Evolutionary conservation across 2,797 vertebrate species (phyloP).

Genomic region (Melanotaenia nigrans): DNA sequence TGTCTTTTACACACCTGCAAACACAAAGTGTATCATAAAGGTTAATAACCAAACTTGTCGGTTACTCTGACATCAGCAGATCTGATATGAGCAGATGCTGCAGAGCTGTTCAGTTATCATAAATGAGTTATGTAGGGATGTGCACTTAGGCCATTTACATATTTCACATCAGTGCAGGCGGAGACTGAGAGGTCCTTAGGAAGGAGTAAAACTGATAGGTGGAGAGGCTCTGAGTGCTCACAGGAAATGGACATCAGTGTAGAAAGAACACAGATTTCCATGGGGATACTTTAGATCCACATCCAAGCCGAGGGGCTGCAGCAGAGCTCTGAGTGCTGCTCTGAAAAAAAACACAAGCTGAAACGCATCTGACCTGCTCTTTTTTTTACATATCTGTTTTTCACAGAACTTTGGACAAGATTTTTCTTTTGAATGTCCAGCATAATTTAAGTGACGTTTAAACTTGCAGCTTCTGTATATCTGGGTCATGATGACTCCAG

Average conservation of each 20-base stretch:
- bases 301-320: slow-evolving; percentile 31
- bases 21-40: no score
- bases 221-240: slow-evolving; percentile 27
- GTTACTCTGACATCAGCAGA: neutral
- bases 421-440: no score
- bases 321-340: slow-evolving; percentile 14
- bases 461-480: no score
- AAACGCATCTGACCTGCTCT: neutral
- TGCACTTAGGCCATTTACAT: slow-evolving; percentile 43
- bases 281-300: slow-evolving; percentile 28
- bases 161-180: slow-evolving; percentile 10
- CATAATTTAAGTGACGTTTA: no score
- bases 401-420: no score
- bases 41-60: no score
- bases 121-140: slow-evolving; percentile 13
- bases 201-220: slow-evolving; percentile 17
- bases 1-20: no score
- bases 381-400: neutral
- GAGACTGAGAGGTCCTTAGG: slow-evolving; percentile 23
- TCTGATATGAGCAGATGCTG: slow-evolving; percentile 9
- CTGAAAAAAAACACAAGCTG: slow-evolving; percentile 1
- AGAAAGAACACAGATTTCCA: slow-evolving; percentile 20
- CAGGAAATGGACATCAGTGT: slow-evolving; percentile 34
- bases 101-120: slow-evolving; percentile 8
- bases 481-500: no score